Evolutionary conservation across 2,797 vertebrate genomes (phyloP), one percentile per base, ranked within the genome.

Genomic region (Mus caroli): DNA sequence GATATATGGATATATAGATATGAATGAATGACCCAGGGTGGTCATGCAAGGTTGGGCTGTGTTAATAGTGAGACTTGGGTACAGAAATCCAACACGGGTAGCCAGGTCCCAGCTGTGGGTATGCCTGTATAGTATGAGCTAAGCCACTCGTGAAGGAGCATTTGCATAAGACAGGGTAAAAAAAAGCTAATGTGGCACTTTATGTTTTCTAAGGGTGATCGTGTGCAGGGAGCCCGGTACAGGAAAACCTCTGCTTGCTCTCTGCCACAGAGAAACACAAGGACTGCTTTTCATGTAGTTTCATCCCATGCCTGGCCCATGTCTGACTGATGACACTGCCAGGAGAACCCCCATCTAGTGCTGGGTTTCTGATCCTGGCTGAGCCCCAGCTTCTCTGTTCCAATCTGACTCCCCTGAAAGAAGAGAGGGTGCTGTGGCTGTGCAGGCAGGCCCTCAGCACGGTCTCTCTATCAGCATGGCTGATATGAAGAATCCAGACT

Each of bases 371-470:
- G 90, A 69, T 67, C 19, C n/a, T 64, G 20, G 52, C 34, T 52
- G 40, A 87, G 34, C 67, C 24, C 76, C 11, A 13, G 0, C 43
- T 69, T 90, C 60, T 76, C 67, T 93, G 0, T 11, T 40, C 17
- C 28, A 40, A 9, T 22, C 5, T 26, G 84, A 37, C 46, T 20
- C 34, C 20, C n/a, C 43, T 9, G 0, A 76, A 26, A 50, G 50
- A 52, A 50, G 75, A 52, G 43, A 52, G 73, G 10, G 6, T 4
- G 17, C 46, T 0, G 0, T 0, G 5, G 7, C 54, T 1, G 11
- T 40, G 69, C 10, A 3, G 28, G 69, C 10, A 3, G 28, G 7
- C 17, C n/a, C 52, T 50, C 5, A 34, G 26, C 43, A 4, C 31
- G 4, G 14, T 1, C 64, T 15, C 6, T 69, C 34, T n/a, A 3